Base-by-base conservation (phyloP, 2,888 invertebrate species). In the Selenia dentaria region DNA sequence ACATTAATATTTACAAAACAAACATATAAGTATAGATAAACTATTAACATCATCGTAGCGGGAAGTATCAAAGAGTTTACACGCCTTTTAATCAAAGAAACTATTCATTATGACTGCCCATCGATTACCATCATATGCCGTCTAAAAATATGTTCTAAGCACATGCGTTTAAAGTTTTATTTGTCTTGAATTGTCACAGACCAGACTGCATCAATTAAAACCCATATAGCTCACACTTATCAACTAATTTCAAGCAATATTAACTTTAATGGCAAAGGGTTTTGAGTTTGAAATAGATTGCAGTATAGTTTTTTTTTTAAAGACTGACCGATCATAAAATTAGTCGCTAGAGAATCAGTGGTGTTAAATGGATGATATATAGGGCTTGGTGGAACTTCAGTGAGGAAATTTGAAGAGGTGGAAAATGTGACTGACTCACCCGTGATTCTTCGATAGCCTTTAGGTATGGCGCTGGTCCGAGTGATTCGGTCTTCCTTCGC, bases 1-100 rank as follows among this genome's bases (percentile, higher is more conserved):
- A 53, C 36, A 47, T 22, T 20, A 29, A 39, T 44, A 46, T 57
- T 55, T 49, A 58, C 48, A 51, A 57, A 54, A 50, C 44, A 53
- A 22, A 41, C 40, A 51, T 18, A 50, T 8, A 22, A 18, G 18
- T 18, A 22, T 18, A 54, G 36, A 54, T 36, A 46, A 44, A 34
- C 43, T 36, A 47, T 50, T 42, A 49, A 29, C 29, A 46, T 29
- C 31, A 9, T 40, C 41, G 27, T 46, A 27, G 27, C 27, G 36
- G 32, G 41, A 27, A 42, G 34, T 35, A 34, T 34, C 20, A 37
- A 37, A 38, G 22, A 33, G 37, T 41, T 48, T 48, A 42, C 36
- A 48, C 41, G 47, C 41, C 41, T 48, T 34, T 48, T 42, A 32
- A 42, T 48, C 47, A 32, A 9, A 18, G 13, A 2, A 25, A 40